Base-by-base conservation (phyloP, 2,797 vertebrate genomes). In the Holocentrus rufus region DNA sequence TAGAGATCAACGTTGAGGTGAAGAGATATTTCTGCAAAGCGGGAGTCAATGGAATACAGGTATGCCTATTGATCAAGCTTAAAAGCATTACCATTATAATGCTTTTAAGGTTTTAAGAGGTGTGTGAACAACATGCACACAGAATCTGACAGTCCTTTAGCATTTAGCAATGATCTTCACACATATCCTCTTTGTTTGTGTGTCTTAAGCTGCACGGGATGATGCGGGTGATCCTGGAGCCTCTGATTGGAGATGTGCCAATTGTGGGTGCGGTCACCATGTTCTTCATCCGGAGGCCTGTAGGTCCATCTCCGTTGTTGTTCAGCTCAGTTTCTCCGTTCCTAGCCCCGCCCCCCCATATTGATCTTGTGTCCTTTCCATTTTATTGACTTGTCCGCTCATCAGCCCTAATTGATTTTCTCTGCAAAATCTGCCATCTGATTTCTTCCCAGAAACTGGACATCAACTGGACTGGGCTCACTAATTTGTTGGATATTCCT, bases 11-110 rank as follows among this genome's bases (percentile, higher is more conserved):
- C 5, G 96, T 98, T 66, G 97, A 98, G 87, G 95, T 98, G 76
- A 98, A 98, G 90, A 94, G 95, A 72, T 98, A 97, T 86, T 98
- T 97, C 91, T 98, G 96, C 90, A 98, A 97, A 91, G 97, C 96
- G 23, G 96, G 96, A 81, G 91, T 98, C 79, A 96, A 98, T 69
- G 96, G 96, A 79, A 96, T 98, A 88, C 96, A 98, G 95, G 96
- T 98, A 52, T 76, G 93, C 80, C 0, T 17, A 55, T n/a, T 44
- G 57, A 27, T 74, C 7, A 25, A 30, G 53, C 5, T 56, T 36
- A 5, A 20, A 55, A 17, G 7, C 49, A 11, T 52, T 30, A 74
- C 53, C 6, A 20, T 23, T 14, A 14, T 20, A 31, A 7, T 64
- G n/a, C n/a, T n/a, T n/a, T n/a, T n/a, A n/a, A n/a, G n/a, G n/a